Evolutionary conservation across 2,888 invertebrate species (phyloP), one percentile per base, ranked within the genome.

Genomic region (Blera fallax): DNA sequence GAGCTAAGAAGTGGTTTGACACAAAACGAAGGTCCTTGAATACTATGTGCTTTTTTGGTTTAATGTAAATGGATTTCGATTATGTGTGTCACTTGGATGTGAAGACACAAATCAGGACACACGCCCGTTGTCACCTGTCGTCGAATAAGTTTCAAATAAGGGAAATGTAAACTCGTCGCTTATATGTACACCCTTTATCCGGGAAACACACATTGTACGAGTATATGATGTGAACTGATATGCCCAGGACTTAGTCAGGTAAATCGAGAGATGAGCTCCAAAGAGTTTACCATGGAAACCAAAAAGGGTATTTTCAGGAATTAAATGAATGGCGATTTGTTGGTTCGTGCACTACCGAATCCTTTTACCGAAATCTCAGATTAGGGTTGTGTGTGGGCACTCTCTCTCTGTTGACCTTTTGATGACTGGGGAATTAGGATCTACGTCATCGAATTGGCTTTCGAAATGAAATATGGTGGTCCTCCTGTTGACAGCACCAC

Each of bases 31-130:
- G 50, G 73, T 62, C 52, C 62, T 62, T 73, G 62, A 52, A 58
- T 21, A 52, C 32, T 64, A 50, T 60, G 11, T 40, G n/a, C 32
- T 34, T 34, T 21, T 18, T 34, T 6, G 16, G 34, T 6, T 14
- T 67, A 27, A 18, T 43, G 69, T 18, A 69, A 74, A 74, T 64
- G 43, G 62, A 52, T 54, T 74, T 64, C 73, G 29, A 52, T 74
- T 54, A 62, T 43, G 29, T 50, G 29, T 27, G 62, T 73, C 72
- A 62, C 48, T 60, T n/a, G 34, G 48, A 48, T 40, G 50, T 48
- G 48, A 60, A 27, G 50, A 60, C 60, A 72, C 72, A 74, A 52
- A 64, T 74, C 52, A 64, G 54, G 5, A 21, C 37, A 67, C 7
- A 40, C 11, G 40, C 32, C 21, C 11, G 18, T 43, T 73, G 62